Conservation (phyloP, 2,113 vertebrate genomes). For the Neodontobutis hainanensis region DNA sequence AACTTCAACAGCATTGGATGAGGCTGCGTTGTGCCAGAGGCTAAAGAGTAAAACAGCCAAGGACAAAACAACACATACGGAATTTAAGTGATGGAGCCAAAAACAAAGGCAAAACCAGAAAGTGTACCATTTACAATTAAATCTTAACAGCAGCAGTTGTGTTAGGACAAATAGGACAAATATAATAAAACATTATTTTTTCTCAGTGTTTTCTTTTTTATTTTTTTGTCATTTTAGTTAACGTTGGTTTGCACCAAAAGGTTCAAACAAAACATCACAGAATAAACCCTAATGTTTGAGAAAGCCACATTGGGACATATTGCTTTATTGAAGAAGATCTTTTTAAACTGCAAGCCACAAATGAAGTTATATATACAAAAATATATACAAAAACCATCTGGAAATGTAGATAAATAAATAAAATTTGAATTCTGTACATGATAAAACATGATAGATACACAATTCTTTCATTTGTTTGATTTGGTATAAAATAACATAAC, state of each 20-base stretch:
- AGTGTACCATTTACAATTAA: neutral
- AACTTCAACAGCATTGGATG: constrained; percentile 27
- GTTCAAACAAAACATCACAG: too few species aligned
- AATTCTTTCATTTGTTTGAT: constrained; percentile 6
- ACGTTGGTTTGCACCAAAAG: too few species aligned
- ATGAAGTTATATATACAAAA: neutral
- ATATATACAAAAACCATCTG: neutral
- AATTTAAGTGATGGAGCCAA: neutral
- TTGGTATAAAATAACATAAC: neutral
- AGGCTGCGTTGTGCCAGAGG: constrained; percentile 3
- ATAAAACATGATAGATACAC: constrained; percentile 7
- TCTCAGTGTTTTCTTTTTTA: too few species aligned
- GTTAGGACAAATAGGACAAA: too few species aligned
- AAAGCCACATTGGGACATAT: too few species aligned
- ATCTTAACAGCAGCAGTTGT: too few species aligned
- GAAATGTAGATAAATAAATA: neutral
- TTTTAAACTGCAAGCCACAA: too few species aligned
- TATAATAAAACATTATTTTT: too few species aligned
- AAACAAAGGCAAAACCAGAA: neutral
- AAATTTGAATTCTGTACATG: neutral
- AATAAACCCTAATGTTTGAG: too few species aligned
- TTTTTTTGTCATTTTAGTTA: too few species aligned
- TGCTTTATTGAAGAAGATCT: neutral
- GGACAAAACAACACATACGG: constrained; percentile 13
- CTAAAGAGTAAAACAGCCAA: constrained; percentile 22